Evolutionary conservation across 1,140 invertebrate genomes (phyloP).

Genomic region (Zaprionus gabonicus): DNA sequence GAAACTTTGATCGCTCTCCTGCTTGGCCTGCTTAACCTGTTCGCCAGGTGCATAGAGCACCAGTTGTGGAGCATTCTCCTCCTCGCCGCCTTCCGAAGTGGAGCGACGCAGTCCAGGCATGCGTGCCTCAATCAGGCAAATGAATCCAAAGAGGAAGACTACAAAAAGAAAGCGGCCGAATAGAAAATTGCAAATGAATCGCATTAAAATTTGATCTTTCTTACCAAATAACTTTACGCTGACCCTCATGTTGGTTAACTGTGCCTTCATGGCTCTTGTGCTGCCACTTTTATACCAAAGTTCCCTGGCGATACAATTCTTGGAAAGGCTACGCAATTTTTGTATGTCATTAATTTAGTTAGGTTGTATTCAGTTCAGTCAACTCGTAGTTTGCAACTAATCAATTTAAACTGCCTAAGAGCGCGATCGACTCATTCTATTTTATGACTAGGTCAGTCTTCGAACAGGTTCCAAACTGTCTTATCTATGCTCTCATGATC

Average conservation of each 20-base stretch:
- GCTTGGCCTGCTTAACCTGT: slow-evolving; percentile 16
- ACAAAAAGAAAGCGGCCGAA: background rate
- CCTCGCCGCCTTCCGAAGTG: slow-evolving; percentile 1
- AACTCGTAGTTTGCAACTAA: slow-evolving; percentile 42
- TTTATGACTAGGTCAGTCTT: slow-evolving; percentile 51
- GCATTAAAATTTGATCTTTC: background rate
- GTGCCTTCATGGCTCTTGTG: background rate
- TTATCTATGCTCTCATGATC: slow-evolving; percentile 28
- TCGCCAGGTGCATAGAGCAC: slow-evolving; percentile 49
- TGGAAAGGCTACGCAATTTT: slow-evolving; percentile 46
- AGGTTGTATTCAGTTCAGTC: slow-evolving; percentile 43
- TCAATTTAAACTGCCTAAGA: slow-evolving; percentile 51
- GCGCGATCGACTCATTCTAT: background rate
- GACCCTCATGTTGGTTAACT: slow-evolving; percentile 50
- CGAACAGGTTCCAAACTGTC: slow-evolving; percentile 43
- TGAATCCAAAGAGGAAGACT: slow-evolving; percentile 43
- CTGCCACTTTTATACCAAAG: slow-evolving; percentile 57
- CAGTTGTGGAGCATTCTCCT: slow-evolving; percentile 47
- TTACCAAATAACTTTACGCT: slow-evolving; percentile 45
- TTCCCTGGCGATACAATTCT: slow-evolving; percentile 33
- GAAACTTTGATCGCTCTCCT: slow-evolving; percentile 42
- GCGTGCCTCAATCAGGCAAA: slow-evolving; percentile 34
- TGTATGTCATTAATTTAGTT: slow-evolving; percentile 20
- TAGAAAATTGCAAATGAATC: background rate
- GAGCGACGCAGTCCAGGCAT: slow-evolving; percentile 29